Conservation (phyloP, 1,140 invertebrate genomes). For the Bradysia coprophila region DNA sequence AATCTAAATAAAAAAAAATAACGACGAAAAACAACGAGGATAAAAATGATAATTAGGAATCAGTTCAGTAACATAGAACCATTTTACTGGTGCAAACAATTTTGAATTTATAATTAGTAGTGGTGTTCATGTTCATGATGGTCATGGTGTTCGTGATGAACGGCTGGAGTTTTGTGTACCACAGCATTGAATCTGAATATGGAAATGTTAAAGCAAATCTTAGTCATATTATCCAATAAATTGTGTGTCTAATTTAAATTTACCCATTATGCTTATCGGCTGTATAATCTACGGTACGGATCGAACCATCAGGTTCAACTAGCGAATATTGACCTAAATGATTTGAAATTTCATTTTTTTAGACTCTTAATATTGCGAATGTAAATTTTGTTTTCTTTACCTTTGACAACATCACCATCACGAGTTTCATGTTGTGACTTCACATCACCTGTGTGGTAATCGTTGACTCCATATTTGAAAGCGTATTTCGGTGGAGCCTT, state of each 20-base stretch:
- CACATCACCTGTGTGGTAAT: slow-evolving; percentile 30
- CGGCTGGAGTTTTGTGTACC: slow-evolving; percentile 38
- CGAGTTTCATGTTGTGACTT: slow-evolving; percentile 31
- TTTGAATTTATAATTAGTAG: no score
- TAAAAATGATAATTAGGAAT: no score
- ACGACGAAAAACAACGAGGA: no score
- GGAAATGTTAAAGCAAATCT: not conserved
- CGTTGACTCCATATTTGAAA: slow-evolving; percentile 31
- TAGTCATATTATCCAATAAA: not conserved
- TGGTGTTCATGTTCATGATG: no score
- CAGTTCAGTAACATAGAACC: no score
- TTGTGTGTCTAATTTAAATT: not conserved
- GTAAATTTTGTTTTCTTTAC: slow-evolving; percentile 5
- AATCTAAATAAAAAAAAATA: no score
- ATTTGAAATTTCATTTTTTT: not conserved
- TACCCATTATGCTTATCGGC: slow-evolving; percentile 25
- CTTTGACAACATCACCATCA: slow-evolving; percentile 30
- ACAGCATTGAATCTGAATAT: slow-evolving; percentile 36
- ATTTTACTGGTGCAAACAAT: no score
- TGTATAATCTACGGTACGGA: slow-evolving; percentile 30
- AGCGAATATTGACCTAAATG: slow-evolving; percentile 24
- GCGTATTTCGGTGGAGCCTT: slow-evolving; percentile 28
- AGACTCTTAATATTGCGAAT: not conserved
- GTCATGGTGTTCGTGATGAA: slow-evolving; percentile 12
- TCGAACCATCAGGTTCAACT: slow-evolving; percentile 33